Evolutionary conservation across 2,797 vertebrate species (phyloP), one percentile per base, ranked within the genome.

Genomic region (Acrossocheilus wenchowensis): DNA sequence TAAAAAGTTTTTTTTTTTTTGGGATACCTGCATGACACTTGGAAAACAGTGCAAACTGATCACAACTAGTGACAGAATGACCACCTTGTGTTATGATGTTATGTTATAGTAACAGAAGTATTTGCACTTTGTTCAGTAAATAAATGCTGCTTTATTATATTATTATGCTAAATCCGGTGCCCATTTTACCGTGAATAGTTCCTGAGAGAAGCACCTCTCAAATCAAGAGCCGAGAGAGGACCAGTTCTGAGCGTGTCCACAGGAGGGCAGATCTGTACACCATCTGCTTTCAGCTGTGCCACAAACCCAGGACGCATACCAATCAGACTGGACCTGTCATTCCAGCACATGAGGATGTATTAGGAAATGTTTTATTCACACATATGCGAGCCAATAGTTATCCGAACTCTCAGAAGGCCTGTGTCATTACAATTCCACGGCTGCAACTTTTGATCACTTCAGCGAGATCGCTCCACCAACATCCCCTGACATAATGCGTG

Each of bases 361-460:
- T 78, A 88, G 83, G 77, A 45, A 80, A 82, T 82, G 81, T 80
- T 52, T 17, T 83, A 81, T 81, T 88, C 80, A 78, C 72, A 71
- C 80, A 60, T 43, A 77, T 80, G 71, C 73, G 68, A 87, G 82
- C 86, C 81, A 78, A 50, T 39, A 78, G 78, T 85, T 79, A 84
- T 57, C 71, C 6, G 17, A 62, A 71, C 82, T 87, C 77, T 80
- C 78, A 64, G 71, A 86, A 75, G 41, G 41, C 69, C 21, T 78
- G 82, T 89, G 90, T 88, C 87, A 84, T 86, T 88, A 82, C 85
- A 87, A 90, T 90, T 90, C 85, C 85, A 90, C 83, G 90, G 85
- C 81, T 88, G 87, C 85, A 88, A 87, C 80, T 89, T 90, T 80
- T 90, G 85, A 87, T 89, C 81, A 88, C 83, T 88, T 88, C 43